Conservation (phyloP, 2,797 vertebrate genomes). For the Sebastes itinus region DNA sequence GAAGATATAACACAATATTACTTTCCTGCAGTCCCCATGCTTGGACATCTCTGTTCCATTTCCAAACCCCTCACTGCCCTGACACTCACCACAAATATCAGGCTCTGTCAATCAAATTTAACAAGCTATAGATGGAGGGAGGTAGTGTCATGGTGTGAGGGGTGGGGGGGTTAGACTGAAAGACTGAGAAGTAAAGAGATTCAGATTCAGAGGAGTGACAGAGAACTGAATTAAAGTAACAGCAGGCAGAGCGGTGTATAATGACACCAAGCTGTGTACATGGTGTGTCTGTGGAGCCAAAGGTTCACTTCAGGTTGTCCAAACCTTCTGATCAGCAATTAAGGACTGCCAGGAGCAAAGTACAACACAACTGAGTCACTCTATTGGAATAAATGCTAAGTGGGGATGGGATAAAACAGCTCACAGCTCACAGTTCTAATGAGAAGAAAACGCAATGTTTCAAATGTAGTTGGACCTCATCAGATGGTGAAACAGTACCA, state of each 20-base stretch:
- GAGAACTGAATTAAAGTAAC: slow-evolving; percentile 14
- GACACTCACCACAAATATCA: slow-evolving; percentile 56
- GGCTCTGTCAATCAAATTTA: slow-evolving; percentile 72
- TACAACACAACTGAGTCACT: background rate
- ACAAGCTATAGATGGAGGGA: slow-evolving; percentile 54
- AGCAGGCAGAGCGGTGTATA: background rate
- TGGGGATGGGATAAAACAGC: background rate
- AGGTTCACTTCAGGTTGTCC: background rate
- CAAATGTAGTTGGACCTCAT: slow-evolving; percentile 11
- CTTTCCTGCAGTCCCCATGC: slow-evolving; percentile 35
- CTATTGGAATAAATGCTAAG: background rate
- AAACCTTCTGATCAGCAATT: slow-evolving; percentile 14
- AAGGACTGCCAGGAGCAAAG: background rate
- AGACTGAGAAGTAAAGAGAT: slow-evolving; percentile 11
- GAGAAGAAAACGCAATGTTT: background rate
- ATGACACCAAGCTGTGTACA: background rate
- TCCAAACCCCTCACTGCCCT: slow-evolving; percentile 39
- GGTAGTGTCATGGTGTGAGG: background rate
- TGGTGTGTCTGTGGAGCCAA: background rate
- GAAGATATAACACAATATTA: slow-evolving; percentile 30
- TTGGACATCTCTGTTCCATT: slow-evolving; percentile 51
- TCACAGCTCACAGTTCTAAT: background rate
- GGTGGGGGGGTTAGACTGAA: background rate
- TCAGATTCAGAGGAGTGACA: slow-evolving; percentile 1
- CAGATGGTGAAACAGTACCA: background rate